phyloP scores from a whole-genome alignment of 2,888 invertebrate species.

The Elysia crispata region DNA sequence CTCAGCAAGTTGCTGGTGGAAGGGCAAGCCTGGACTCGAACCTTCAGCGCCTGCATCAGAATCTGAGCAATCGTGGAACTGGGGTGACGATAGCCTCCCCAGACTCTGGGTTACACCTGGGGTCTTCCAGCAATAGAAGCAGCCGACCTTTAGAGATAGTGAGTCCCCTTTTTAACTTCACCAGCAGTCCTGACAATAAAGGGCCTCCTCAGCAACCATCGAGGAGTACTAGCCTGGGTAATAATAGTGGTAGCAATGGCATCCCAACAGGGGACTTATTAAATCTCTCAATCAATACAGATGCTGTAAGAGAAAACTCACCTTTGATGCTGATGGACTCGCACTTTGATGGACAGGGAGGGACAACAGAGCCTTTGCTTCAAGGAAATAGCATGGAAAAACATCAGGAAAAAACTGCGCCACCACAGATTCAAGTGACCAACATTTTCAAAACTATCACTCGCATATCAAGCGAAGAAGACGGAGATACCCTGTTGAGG shows the following conservation, averaged over 20 bases:
- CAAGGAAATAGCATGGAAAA: constrained; percentile 3
- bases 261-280: neutral
- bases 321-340: constrained; percentile 12
- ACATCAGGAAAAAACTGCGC: neutral
- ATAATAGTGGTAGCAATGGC: too few species aligned
- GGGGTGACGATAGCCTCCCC: constrained; percentile 10
- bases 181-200: neutral
- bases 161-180: constrained; percentile 31
- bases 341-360: neutral
- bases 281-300: neutral
- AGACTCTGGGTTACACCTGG: constrained; percentile 43
- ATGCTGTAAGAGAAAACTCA: neutral
- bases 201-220: neutral
- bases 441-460: constrained; percentile 40
- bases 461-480: neutral
- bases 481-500: neutral
- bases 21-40: constrained; percentile 40
- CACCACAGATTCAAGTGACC: constrained; percentile 44
- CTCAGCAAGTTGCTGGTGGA: constrained; percentile 22
- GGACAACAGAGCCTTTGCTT: constrained; percentile 32
- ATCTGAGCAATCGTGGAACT: neutral
- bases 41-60: constrained; percentile 36
- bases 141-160: constrained; percentile 49
- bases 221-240: neutral
- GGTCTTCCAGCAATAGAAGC: constrained; percentile 39